phyloP scores from a whole-genome alignment of 2,113 vertebrate species.

The Hemichromis elongatus region DNA sequence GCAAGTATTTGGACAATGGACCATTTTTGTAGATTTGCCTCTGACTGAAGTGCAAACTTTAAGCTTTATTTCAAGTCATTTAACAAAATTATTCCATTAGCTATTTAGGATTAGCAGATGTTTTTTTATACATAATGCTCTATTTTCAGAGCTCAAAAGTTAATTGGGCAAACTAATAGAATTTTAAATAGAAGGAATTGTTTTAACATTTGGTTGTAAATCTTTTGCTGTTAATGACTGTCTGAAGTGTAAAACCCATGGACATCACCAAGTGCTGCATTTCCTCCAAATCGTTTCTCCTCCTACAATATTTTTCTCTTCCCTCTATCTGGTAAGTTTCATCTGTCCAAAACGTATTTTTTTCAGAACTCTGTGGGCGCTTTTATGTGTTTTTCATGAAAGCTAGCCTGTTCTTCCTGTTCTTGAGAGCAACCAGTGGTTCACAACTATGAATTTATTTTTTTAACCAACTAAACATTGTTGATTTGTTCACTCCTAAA shows the following conservation, averaged over 20 bases:
- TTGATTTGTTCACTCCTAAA: background rate
- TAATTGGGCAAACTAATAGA: background rate
- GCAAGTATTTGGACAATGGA: background rate
- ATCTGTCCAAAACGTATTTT: background rate
- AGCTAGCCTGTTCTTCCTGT: background rate
- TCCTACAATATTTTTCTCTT: background rate
- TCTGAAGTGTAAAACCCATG: background rate
- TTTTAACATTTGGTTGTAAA: background rate
- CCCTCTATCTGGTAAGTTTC: background rate
- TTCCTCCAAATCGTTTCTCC: background rate
- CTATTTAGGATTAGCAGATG: background rate
- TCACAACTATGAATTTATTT: background rate
- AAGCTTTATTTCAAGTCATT: accelerated
- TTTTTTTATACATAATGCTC: background rate
- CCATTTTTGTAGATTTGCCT: background rate
- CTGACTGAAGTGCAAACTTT: background rate
- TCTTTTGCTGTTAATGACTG: background rate
- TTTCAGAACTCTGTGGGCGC: background rate
- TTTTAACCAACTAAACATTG: background rate
- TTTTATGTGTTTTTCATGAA: background rate
- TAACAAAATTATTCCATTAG: background rate
- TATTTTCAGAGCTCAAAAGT: background rate
- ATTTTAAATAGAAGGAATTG: background rate
- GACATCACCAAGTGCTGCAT: too few relatives aligned
- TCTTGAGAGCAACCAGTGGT: background rate